Evolutionary conservation across 1,140 invertebrate species (phyloP).

Genomic region (Sitodiplosis mosellana): DNA sequence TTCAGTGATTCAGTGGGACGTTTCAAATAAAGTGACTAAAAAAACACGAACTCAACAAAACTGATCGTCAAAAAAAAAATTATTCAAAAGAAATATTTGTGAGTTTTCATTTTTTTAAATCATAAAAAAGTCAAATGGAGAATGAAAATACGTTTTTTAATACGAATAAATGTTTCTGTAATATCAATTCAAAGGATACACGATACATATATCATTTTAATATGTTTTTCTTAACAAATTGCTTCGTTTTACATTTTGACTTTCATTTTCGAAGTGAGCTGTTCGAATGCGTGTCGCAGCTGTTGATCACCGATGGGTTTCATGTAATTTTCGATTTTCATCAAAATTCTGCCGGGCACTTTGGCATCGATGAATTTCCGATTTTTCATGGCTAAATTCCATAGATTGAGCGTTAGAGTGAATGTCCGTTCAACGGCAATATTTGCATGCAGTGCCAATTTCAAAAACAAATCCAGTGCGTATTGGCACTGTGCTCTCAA

Average conservation of each 20-base stretch:
- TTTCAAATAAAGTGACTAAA: neutral
- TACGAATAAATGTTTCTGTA: neutral
- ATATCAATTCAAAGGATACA: neutral
- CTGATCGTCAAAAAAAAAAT: neutral
- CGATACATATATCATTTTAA: neutral
- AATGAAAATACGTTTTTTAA: neutral
- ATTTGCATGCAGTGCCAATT: constrained; percentile 50
- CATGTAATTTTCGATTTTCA: neutral
- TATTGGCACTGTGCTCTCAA: constrained; percentile 43
- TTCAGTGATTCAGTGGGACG: too few relatives aligned
- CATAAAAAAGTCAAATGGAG: neutral
- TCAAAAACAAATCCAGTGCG: constrained; percentile 52
- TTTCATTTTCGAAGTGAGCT: constrained; percentile 2
- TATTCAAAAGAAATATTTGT: neutral
- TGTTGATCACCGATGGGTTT: neutral
- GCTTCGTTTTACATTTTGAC: neutral
- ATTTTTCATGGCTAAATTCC: constrained; percentile 52
- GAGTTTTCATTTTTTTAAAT: neutral
- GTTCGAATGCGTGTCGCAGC: neutral
- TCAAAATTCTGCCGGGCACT: constrained; percentile 6
- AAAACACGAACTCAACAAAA: neutral
- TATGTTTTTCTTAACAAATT: neutral
- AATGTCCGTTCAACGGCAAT: constrained; percentile 37
- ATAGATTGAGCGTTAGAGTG: constrained; percentile 54
- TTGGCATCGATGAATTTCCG: constrained; percentile 16